phyloP scores from a whole-genome alignment of 2,797 vertebrate genomes.

The Coracias cyanogaster region DNA sequence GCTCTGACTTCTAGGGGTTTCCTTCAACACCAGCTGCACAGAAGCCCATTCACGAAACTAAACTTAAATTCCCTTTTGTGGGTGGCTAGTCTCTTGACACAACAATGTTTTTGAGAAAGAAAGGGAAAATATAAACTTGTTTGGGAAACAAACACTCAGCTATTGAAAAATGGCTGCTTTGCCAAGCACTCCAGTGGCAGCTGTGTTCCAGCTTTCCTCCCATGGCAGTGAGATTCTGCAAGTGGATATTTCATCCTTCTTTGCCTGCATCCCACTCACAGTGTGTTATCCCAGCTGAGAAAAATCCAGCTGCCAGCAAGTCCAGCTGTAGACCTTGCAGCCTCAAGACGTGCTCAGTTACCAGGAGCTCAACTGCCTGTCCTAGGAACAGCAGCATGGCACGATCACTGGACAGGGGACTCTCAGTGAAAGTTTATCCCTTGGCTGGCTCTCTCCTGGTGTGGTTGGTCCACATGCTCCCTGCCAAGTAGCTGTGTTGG shows the following conservation, averaged over 20 bases:
- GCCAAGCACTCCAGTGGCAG: background rate
- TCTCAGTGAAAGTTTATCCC: background rate
- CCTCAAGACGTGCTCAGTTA: background rate
- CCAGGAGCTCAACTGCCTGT: background rate
- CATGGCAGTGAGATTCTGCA: fast-evolving
- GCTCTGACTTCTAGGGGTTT: background rate
- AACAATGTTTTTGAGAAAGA: background rate
- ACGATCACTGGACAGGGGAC: background rate
- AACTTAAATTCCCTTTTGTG: background rate
- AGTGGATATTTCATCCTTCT: background rate
- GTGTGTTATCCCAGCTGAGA: background rate
- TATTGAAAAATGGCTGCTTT: background rate
- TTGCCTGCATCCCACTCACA: fast-evolving
- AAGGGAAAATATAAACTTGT: background rate
- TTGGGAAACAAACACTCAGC: background rate
- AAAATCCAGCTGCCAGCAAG: background rate
- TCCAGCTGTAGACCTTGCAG: background rate
- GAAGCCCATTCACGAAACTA: conserved; percentile 1
- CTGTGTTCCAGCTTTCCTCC: background rate
- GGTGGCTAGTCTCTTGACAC: background rate
- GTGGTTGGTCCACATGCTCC: fast-evolving
- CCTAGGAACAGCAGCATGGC: background rate
- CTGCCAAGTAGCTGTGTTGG: fast-evolving
- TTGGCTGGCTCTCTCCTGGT: background rate
- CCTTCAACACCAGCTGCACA: background rate